A percentile compares a stretch with the other conserved stretches of the same genome.
These are phyloP conservation scores for Clarias batrachus DNA, from an alignment of 2,113 vertebrate species.

Conservation along the genomic window DNA sequence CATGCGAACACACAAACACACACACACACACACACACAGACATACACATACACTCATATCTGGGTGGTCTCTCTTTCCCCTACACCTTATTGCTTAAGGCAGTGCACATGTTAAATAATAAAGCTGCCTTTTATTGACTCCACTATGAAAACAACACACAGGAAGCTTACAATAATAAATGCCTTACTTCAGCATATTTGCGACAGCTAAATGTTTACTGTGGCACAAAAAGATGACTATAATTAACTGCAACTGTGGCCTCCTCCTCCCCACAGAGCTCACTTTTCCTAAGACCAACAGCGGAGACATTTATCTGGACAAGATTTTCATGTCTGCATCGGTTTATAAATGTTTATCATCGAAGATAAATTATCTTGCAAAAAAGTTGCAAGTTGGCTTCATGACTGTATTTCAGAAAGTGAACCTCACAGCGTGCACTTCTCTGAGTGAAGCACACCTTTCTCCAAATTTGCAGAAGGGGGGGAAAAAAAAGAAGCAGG, in stretches of 20 bases:
- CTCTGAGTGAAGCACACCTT: conserved; percentile 13
- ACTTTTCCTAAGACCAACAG: conserved; percentile 24
- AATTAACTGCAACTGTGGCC: conserved; percentile 33
- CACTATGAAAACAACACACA: conserved; percentile 44
- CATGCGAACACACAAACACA: conserved; percentile 32
- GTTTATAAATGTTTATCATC: conserved; percentile 45
- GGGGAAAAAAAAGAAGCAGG: conserved; percentile 54
- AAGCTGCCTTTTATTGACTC: conserved; percentile 41
- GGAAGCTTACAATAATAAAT: conserved; percentile 45
- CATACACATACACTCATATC: neutral
- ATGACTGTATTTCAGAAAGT: neutral
- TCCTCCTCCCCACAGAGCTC: conserved; percentile 3
- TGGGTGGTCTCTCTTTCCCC: conserved; percentile 36
- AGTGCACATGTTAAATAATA: conserved; percentile 38
- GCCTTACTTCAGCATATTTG: conserved; percentile 33
- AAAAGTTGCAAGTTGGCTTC: neutral
- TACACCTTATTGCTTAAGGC: conserved; percentile 32
- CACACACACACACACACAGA: conserved; percentile 38
- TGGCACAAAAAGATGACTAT: conserved; percentile 36
- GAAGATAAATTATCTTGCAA: conserved; percentile 1
- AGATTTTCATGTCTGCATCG: conserved; percentile 24
- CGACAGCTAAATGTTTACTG: conserved; percentile 42
- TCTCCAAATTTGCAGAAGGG: conserved; percentile 24
- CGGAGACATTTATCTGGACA: conserved; percentile 7
- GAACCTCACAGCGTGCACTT: neutral